Conservation (phyloP, 2,888 invertebrate genomes). For the Caenorhabditis doughertyi region DNA sequence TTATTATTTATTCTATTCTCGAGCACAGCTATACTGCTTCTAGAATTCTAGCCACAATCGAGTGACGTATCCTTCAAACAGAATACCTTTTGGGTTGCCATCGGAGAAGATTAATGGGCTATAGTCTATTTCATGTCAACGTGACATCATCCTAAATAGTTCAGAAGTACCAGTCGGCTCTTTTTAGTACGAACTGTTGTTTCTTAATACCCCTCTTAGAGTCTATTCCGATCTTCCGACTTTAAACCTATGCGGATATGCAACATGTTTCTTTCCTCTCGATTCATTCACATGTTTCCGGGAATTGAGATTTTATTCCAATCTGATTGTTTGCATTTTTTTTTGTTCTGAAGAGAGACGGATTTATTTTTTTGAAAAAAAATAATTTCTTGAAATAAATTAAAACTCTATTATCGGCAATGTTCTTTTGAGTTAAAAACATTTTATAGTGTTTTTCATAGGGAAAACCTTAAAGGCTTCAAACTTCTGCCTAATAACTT, state of each 20-base stretch:
- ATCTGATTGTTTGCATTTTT: slow-evolving; percentile 35
- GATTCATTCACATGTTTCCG: background rate
- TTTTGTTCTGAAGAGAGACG: background rate
- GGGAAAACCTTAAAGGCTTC: too few relatives aligned
- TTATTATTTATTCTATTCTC: slow-evolving; percentile 34
- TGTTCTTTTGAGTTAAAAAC: too few relatives aligned
- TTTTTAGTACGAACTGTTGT: background rate
- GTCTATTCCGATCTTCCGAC: background rate
- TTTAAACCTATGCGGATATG: slow-evolving; percentile 10
- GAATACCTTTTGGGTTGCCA: slow-evolving; percentile 3
- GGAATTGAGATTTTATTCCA: slow-evolving; percentile 11
- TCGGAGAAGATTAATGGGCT: background rate
- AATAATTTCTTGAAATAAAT: too few relatives aligned
- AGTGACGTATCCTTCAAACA: slow-evolving; percentile 21
- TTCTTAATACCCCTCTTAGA: background rate
- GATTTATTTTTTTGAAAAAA: background rate
- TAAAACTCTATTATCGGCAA: too few relatives aligned
- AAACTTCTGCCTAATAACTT: too few relatives aligned
- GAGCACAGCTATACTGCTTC: slow-evolving; percentile 8
- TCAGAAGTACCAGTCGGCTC: background rate
- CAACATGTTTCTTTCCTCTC: background rate
- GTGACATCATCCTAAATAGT: background rate
- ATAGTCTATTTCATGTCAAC: slow-evolving; percentile 2
- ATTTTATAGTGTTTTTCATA: too few relatives aligned
- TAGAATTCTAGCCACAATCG: background rate